phyloP scores from a whole-genome alignment of 2,797 vertebrate species.

The Helicolenus hilgendorfi region DNA sequence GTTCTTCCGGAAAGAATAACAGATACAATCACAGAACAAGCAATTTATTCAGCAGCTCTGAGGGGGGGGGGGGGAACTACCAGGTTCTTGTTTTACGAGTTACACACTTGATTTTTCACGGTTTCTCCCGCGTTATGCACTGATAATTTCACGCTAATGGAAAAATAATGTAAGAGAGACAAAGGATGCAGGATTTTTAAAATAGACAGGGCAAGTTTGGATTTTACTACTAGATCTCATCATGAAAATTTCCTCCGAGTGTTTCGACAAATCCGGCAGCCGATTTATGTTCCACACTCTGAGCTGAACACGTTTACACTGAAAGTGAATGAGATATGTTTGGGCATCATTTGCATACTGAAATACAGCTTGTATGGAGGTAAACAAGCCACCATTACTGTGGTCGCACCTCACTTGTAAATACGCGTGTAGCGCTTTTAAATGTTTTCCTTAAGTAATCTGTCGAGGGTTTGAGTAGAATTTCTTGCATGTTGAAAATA shows the following conservation, averaged over 20 bases:
- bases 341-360: no score
- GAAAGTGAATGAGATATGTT: not conserved
- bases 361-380: no score
- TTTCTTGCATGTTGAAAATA: no score
- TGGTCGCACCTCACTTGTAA: no score
- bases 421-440: no score
- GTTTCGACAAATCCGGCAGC: not conserved
- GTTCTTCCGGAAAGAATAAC: conserved; percentile 65
- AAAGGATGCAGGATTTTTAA: not conserved
- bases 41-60: conserved; percentile 51
- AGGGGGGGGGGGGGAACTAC: conserved; percentile 10
- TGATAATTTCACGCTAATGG: conserved; percentile 18
- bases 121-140: conserved; percentile 18
- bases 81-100: conserved; percentile 15
- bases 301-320: not conserved
- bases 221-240: not conserved
- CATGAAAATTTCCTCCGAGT: not conserved
- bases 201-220: not conserved
- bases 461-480: no score
- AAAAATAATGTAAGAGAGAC: conserved; percentile 5
- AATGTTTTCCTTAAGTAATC: no score
- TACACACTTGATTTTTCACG: conserved; percentile 5
- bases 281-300: not conserved
- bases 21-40: conserved; percentile 63
- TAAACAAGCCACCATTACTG: no score